phyloP scores from a whole-genome alignment of 2,888 invertebrate genomes.

The Leptinotarsa rubiginosa region DNA sequence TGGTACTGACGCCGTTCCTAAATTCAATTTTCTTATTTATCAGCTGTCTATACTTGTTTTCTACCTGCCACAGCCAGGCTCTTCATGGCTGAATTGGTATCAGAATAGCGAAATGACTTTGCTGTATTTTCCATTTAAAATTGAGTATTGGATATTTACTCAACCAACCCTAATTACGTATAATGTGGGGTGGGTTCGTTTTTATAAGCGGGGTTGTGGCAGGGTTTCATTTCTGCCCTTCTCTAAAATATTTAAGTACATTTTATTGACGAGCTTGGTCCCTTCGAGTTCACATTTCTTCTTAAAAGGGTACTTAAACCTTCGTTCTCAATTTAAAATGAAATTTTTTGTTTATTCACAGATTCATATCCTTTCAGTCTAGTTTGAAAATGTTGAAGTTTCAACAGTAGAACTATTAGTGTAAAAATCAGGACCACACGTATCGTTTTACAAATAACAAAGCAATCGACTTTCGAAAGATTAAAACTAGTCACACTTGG shows the following conservation, averaged over 20 bases:
- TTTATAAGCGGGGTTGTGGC: background rate
- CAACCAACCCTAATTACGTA: slow-evolving; percentile 4
- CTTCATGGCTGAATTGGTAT: slow-evolving; percentile 15
- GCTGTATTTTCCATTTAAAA: slow-evolving; percentile 8
- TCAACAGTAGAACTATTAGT: background rate
- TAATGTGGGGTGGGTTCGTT: slow-evolving; percentile 8
- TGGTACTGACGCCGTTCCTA: background rate
- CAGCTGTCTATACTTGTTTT: background rate
- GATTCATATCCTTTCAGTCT: background rate
- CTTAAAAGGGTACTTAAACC: background rate
- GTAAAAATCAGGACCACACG: background rate
- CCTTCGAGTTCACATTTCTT: background rate
- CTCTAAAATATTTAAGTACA: background rate
- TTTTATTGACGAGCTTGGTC: slow-evolving; percentile 1
- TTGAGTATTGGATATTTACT: slow-evolving; percentile 17
- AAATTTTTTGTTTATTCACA: background rate
- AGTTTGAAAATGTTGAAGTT: background rate
- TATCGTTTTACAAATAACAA: slow-evolving; percentile 3
- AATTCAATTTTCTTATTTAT: background rate
- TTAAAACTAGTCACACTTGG: background rate
- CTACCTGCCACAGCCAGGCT: slow-evolving; percentile 11
- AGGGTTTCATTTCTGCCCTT: background rate
- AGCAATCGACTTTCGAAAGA: background rate
- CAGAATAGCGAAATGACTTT: slow-evolving; percentile 3
- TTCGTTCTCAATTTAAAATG: background rate